Evolutionary conservation across 2,888 invertebrate genomes (phyloP), one percentile per base, ranked within the genome.

Genomic region (Eurytoma adleriae): DNA sequence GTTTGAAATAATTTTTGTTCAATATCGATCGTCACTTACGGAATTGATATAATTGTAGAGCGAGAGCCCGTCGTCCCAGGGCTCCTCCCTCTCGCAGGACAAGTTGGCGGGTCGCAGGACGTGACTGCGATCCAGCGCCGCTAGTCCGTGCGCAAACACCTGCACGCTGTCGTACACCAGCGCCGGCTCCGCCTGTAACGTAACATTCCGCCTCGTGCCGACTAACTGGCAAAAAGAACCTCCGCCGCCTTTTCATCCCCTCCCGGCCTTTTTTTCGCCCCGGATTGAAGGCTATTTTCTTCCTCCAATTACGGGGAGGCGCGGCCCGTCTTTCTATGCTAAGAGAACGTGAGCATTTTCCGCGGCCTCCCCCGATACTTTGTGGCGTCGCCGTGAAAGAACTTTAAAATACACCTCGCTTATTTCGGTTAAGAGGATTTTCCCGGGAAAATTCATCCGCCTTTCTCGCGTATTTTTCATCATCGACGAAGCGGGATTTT

Each of bases 91-190:
- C 69, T 96, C 96, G 87, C 97, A 97, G 4, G 96, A 96, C n/a
- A 96, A 92, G 91, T 97, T 97, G 66, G 93, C 93, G 0, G 95
- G 92, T 40, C 93, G 93, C 68, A 95, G 92, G 16, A 95, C 92
- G 85, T 95, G 94, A 82, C 95, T 95, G 14, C 93, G 92, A 88
- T 95, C 94, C 85, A 96, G 93, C 4, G 95, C 93, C 16, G 95
- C 94, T 57, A 97, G 90, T 1, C 96, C 97, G 84, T 95, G 93
- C 1, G 96, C 96, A 85, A 97, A 93, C 10, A 96, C 95, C 87
- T 96, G 96, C 0, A 97, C 97, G 2, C 96, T 96, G 88, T 97
- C 97, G 90, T 95, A 97, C 86, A 97, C 93, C 66, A 97, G 92
- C 0, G 97, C 97, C 79, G 97, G 96, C 90, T 96, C 96, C 71